Percentiles rank a stretch among this genome's conserved stretches.
Evolutionary conservation across 1,140 invertebrate species (phyloP).

Genomic region (Drosophila bifasciata): DNA sequence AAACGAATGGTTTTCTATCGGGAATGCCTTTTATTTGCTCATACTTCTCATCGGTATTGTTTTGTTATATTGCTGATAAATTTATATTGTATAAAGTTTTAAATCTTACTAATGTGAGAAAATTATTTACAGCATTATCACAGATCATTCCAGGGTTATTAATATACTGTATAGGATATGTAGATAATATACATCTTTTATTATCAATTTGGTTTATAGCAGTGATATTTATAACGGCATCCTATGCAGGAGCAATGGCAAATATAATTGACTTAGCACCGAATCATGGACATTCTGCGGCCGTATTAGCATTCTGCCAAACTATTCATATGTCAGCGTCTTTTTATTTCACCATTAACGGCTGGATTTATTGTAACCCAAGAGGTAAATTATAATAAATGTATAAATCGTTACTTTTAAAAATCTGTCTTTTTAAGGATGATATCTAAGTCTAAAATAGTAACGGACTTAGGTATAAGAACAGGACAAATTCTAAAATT

Average conservation of each 20-base stretch:
- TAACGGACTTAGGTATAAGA: too few relatives aligned
- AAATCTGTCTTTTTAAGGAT: too few relatives aligned
- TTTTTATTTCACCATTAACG: slow-evolving; percentile 88
- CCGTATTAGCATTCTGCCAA: slow-evolving; percentile 89
- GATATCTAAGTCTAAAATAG: too few relatives aligned
- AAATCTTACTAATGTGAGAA: slow-evolving; percentile 87
- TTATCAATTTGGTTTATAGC: slow-evolving; percentile 88
- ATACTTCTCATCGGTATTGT: slow-evolving; percentile 89
- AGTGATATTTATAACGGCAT: slow-evolving; percentile 89
- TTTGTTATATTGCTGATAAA: slow-evolving; percentile 89
- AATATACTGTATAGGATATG: slow-evolving; percentile 87
- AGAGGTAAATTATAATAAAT: slow-evolving; percentile 68
- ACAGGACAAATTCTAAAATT: too few relatives aligned
- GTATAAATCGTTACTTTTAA: too few relatives aligned
- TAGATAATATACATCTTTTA: slow-evolving; percentile 87
- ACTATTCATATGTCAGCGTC: slow-evolving; percentile 91
- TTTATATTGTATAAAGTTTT: slow-evolving; percentile 86
- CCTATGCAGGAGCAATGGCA: slow-evolving; percentile 91
- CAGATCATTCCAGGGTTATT: slow-evolving; percentile 89
- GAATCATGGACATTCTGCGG: slow-evolving; percentile 87
- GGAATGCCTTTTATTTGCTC: slow-evolving; percentile 89
- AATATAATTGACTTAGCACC: slow-evolving; percentile 90
- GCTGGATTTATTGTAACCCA: slow-evolving; percentile 86
- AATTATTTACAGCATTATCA: slow-evolving; percentile 88
- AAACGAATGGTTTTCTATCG: slow-evolving; percentile 88